Conservation (phyloP, 2,797 vertebrate genomes). For the Cyprinodon diabolis region DNA sequence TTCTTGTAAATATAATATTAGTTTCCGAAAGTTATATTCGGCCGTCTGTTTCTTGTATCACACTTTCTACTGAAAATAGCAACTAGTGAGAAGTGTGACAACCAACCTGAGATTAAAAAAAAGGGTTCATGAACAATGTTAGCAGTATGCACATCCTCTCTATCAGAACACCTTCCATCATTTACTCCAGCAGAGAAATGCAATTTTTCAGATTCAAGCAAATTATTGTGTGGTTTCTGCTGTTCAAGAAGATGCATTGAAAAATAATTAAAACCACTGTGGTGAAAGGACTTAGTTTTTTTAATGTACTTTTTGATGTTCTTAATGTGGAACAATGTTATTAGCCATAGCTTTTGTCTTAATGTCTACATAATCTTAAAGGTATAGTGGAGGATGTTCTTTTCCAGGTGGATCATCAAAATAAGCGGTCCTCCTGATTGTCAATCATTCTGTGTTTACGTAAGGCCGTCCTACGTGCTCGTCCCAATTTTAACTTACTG, state of each 20-base stretch:
- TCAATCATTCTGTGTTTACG: too few relatives aligned
- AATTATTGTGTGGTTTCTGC: not conserved
- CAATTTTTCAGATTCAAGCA: not conserved
- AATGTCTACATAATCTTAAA: not conserved
- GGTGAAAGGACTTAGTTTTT: not conserved
- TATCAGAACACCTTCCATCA: not conserved
- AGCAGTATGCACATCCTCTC: not conserved
- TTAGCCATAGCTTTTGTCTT: not conserved
- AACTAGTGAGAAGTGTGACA: not conserved
- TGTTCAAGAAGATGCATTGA: not conserved
- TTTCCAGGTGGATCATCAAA: too few relatives aligned
- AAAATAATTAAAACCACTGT: not conserved
- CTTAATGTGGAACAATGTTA: not conserved
- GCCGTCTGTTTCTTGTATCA: too few relatives aligned
- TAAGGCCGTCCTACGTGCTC: too few relatives aligned
- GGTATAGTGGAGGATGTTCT: too few relatives aligned
- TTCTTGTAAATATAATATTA: too few relatives aligned
- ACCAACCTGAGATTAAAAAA: not conserved
- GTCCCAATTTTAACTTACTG: too few relatives aligned
- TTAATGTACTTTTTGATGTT: too few relatives aligned
- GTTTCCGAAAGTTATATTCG: too few relatives aligned
- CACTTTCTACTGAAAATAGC: too few relatives aligned
- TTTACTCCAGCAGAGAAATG: not conserved
- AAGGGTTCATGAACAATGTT: not conserved
- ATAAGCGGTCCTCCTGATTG: too few relatives aligned